A percentile compares a stretch with the other conserved stretches of the same genome.
Evolutionary conservation across 2,888 invertebrate species (phyloP).

Genomic region (Syrphus vitripennis): DNA sequence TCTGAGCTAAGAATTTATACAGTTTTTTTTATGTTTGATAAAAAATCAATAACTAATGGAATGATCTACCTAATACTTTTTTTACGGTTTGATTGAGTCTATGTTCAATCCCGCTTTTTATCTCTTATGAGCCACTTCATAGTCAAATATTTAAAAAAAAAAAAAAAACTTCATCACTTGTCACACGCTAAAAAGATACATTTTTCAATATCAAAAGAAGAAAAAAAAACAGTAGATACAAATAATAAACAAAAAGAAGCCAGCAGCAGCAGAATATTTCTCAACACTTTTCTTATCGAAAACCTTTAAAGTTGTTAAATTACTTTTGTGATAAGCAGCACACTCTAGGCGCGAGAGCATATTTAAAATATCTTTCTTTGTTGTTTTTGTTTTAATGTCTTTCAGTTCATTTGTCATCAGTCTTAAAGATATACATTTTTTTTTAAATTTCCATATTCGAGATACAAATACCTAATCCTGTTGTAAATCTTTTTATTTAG

Average conservation of each 20-base stretch:
- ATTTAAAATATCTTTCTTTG: neutral
- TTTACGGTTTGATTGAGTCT: neutral
- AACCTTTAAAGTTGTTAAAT: constrained; percentile 13
- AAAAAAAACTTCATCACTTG: constrained; percentile 23
- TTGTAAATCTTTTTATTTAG: constrained; percentile 25
- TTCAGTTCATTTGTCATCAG: constrained; percentile 19
- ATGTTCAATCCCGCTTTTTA: neutral
- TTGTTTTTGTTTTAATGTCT: constrained; percentile 2
- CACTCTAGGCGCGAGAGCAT: neutral
- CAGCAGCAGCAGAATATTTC: neutral
- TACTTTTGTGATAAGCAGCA: constrained; percentile 17
- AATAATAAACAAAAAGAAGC: neutral
- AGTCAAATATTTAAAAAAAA: neutral
- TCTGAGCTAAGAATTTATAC: too few relatives aligned
- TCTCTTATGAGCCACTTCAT: neutral
- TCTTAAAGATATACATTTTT: neutral
- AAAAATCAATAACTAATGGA: too few relatives aligned
- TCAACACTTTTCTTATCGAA: neutral
- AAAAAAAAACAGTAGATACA: neutral
- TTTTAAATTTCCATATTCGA: constrained; percentile 30
- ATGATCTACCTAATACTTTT: neutral
- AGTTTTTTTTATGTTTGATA: too few relatives aligned
- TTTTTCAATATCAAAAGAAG: too few relatives aligned
- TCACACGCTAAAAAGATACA: neutral
- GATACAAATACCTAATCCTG: constrained; percentile 8